Evolutionary conservation across 2,113 vertebrate species (phyloP).

Genomic region (Lophotis ruficrista): DNA sequence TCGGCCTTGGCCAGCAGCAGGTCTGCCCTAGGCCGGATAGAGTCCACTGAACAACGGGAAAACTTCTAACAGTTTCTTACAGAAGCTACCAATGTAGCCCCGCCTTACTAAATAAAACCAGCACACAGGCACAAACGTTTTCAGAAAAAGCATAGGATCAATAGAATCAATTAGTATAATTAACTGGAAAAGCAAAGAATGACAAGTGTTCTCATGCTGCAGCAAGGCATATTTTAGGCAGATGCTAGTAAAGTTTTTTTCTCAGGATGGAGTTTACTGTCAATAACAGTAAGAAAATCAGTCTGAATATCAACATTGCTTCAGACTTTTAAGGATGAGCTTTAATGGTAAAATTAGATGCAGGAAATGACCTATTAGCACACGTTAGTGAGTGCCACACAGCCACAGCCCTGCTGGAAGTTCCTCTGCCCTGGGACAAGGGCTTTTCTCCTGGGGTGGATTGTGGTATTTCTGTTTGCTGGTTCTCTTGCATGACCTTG

Average conservation of each 20-base stretch:
- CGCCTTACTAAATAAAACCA: no score
- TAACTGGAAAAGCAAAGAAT: constrained; percentile 15
- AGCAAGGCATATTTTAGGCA: neutral
- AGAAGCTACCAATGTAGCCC: no score
- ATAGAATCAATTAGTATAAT: constrained; percentile 37
- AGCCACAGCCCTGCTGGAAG: neutral
- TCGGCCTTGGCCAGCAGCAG: no score
- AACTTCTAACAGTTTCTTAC: no score
- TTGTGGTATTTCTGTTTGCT: neutral
- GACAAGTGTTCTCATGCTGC: neutral
- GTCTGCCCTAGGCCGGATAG: no score
- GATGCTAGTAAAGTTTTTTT: neutral
- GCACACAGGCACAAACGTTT: neutral
- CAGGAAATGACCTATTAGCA: neutral
- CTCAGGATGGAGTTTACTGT: neutral
- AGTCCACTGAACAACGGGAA: no score
- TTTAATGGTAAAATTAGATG: neutral
- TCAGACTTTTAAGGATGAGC: neutral
- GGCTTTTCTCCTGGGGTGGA: neutral
- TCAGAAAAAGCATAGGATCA: neutral
- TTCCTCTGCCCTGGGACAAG: neutral
- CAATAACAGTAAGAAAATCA: constrained; percentile 15
- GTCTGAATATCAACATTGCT: neutral
- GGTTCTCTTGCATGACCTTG: neutral
- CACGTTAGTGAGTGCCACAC: neutral